These are phyloP conservation scores for Cygnus atratus DNA, from an alignment of 2,113 vertebrate species.

Conservation along the genomic window DNA sequence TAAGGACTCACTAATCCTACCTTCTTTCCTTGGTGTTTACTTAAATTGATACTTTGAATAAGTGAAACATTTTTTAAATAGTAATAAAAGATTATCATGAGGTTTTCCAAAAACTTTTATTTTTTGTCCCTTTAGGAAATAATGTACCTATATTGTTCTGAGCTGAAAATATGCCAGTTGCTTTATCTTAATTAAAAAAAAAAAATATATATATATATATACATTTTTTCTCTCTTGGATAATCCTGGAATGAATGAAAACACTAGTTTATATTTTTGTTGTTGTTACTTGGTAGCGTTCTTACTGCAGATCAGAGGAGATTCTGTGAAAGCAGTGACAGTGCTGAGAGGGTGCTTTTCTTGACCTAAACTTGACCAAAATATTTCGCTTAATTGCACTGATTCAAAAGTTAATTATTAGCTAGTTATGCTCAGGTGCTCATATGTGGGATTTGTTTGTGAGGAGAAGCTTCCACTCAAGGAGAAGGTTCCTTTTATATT, in stretches of 20 bases:
- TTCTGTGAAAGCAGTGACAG: neutral
- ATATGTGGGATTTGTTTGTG: neutral
- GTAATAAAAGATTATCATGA: neutral
- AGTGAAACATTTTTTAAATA: neutral
- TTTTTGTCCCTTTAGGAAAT: neutral
- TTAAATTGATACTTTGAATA: neutral
- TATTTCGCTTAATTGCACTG: neutral
- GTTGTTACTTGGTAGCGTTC: accelerated
- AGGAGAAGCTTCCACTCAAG: neutral
- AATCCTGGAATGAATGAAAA: neutral
- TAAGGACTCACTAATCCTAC: neutral
- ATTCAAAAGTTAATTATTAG: neutral
- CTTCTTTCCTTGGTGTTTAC: neutral
- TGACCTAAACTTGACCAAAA: neutral
- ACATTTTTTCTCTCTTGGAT: neutral
- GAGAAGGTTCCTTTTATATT: neutral
- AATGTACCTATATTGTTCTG: neutral
- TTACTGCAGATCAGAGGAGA: neutral
- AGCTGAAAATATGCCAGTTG: neutral
- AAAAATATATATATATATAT: no score
- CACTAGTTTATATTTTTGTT: neutral
- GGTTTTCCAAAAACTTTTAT: neutral
- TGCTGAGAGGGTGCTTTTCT: neutral
- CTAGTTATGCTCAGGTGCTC: neutral
- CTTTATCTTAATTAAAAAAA: neutral